Evolutionary conservation across 2,113 vertebrate species (phyloP), one percentile per base, ranked within the genome.

Genomic region (Neogale vison): DNA sequence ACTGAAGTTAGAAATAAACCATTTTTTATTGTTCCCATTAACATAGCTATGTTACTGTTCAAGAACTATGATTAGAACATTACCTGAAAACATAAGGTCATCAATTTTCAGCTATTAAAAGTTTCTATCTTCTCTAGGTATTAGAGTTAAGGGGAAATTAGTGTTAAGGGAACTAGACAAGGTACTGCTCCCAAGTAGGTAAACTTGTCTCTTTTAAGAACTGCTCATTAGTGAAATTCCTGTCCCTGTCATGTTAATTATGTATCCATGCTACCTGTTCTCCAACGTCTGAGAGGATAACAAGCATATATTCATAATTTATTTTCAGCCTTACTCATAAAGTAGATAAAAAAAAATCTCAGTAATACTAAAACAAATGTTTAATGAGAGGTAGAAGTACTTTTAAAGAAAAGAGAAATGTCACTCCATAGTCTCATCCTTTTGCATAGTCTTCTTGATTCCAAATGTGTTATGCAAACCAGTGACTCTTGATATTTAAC

Each of bases 171-270:
- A 85, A 39, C 39, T 77, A 74, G 55, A 63, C 11, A 71, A 29
- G 67, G 57, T 57, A 65, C 21, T 55, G 29, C 34, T 65, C 39
- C 8, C 15, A 50, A 10, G 26, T 59, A 69, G 47, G 21, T 86
- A 79, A 61, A 36, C 52, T 50, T 42, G 50, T 79, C 10, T 90
- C 23, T 90, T 74, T 96, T n/a, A 13, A 71, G 55, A 93, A 71
- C 11, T 77, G 29, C 47, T 76, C 15, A 52, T 93, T 84, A 96
- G 59, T 93, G 91, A 18, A 90, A 79, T 89, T 90, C 85, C 95
- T 71, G 39, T 77, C 42, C 72, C 61, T n/a, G 1, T 79, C 45
- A 57, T 34, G 17, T 88, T 69, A 86, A 50, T 95, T 89, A 74
- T 63, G 20, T 52, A 74, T 71, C 65, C 81, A 50, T 86, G 61